Conservation (phyloP, 1,140 invertebrate species). For the Uloborus diversus region DNA sequence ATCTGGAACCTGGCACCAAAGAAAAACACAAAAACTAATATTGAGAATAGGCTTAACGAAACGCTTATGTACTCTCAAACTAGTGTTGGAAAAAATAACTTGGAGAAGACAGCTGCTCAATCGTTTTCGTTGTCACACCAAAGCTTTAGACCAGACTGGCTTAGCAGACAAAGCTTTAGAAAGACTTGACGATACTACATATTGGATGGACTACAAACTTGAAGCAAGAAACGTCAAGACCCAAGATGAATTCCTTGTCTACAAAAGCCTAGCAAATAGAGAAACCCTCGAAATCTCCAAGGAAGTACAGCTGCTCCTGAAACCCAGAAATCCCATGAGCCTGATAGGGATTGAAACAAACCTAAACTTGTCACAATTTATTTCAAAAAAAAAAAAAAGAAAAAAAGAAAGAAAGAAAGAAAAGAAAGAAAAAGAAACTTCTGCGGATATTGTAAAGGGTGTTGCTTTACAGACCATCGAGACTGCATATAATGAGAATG, state of each 20-base stretch:
- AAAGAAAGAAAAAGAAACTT: not conserved
- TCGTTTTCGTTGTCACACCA: not conserved
- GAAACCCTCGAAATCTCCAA: not conserved
- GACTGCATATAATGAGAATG: not conserved
- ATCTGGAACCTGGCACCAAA: slow-evolving; percentile 6
- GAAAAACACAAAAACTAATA: not conserved
- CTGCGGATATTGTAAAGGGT: not conserved
- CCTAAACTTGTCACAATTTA: not conserved
- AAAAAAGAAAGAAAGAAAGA: too few relatives aligned
- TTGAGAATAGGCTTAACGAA: not conserved
- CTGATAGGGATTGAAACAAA: not conserved
- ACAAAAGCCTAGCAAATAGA: not conserved
- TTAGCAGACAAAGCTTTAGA: not conserved
- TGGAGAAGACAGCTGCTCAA: not conserved
- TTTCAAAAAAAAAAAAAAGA: too few relatives aligned
- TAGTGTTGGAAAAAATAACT: slow-evolving; percentile 15
- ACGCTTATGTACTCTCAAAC: not conserved
- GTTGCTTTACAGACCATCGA: not conserved
- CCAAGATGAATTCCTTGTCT: not conserved
- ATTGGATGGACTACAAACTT: not conserved
- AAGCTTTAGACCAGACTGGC: not conserved
- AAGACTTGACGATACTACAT: not conserved
- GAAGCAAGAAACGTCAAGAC: not conserved
- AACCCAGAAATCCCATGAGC: not conserved
- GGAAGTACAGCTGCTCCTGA: not conserved